Base-by-base conservation (phyloP, 2,888 invertebrate genomes). In the Apoda limacodes region DNA sequence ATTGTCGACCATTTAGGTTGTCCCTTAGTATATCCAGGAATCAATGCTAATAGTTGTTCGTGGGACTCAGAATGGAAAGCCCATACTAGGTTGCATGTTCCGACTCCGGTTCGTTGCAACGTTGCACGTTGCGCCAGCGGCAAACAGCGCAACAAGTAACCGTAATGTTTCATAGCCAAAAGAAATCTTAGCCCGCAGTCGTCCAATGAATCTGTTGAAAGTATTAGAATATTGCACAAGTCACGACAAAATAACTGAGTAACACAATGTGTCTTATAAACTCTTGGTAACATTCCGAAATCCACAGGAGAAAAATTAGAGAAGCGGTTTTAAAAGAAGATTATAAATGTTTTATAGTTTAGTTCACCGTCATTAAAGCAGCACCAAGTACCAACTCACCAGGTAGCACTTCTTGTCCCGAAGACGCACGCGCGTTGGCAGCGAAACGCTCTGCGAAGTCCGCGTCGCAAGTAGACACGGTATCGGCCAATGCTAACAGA, bases 21-120 rank as follows among this genome's bases (percentile, higher is more conserved):
- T 1, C 89, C 89, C 63, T 93, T 93, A 1, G 89, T 86, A 48
- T 92, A 93, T 1, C 91, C 91, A 0, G 98, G 98, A 43, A 96
- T 89, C 28, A 96, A 76, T 34, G 90, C 89, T 9, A 99, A 72
- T 32, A 99, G 80, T 61, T 99, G 98, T 51, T 97, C 97, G 61
- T 97, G 95, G 11, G 95, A 93, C 70, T 99, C 98, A 0, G 98
- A 98, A 68, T 99, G 99, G 74, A 95, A 98, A 1, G 98, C 99
- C 99, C 99, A 99, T 3, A 97, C 97, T 11, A 98, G 84, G 68
- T 97, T 95, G 48, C 95, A 91, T 6, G 89, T 91, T 19, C 90
- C 90, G 1, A 94, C 89, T 12, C 95, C 97, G 42, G 89, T 88
- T 30, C 90, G 89, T 54, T 95, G 94, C 42, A 96, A 86, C 32